Conservation (phyloP, 2,888 invertebrate genomes). For the Zeuzera pyrina region DNA sequence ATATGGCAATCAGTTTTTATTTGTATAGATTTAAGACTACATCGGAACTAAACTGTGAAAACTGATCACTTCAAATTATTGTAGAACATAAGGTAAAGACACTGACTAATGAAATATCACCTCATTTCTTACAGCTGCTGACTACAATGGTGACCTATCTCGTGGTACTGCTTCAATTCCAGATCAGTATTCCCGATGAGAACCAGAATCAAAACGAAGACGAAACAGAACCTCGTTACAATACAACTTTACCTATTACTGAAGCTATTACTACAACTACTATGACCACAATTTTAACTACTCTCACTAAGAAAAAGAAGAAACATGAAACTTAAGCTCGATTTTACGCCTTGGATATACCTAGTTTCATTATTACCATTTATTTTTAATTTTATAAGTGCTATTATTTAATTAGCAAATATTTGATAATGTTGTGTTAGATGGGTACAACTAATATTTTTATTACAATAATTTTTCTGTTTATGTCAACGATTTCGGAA, state of each 20-base stretch:
- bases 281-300: constrained; percentile 41
- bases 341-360: background rate
- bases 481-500: no score
- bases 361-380: background rate
- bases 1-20: no score
- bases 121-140: constrained; percentile 67
- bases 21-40: no score
- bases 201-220: constrained; percentile 17
- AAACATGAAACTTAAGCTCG: no score
- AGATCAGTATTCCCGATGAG: constrained; percentile 82
- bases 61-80: no score
- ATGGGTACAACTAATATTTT: no score
- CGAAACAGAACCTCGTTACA: constrained; percentile 18
- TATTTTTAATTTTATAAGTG: background rate
- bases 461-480: no score
- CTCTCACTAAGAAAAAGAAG: constrained; percentile 50
- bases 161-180: constrained; percentile 82
- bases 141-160: constrained; percentile 85
- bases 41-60: no score
- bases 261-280: constrained; percentile 35
- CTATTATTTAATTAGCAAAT: background rate
- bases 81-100: no score
- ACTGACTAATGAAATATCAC: no score
- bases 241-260: constrained; percentile 22
- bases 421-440: no score